Percentiles rank a stretch among this genome's conserved stretches.
Evolutionary conservation across 2,113 vertebrate species (phyloP).

Genomic region (Antechinus flavipes): DNA sequence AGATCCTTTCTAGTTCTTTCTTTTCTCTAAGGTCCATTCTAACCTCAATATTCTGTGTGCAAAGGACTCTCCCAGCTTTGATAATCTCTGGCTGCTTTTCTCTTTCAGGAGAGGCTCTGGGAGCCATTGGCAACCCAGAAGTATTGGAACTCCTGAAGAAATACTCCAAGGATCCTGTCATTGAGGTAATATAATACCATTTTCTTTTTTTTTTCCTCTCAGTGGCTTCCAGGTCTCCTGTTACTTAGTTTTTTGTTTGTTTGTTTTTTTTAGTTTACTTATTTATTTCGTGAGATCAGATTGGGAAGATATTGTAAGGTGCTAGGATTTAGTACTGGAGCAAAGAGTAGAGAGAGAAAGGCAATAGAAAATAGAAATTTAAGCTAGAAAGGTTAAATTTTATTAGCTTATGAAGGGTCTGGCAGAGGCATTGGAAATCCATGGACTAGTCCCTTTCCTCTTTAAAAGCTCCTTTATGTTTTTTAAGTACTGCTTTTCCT

Average conservation of each 20-base stretch:
- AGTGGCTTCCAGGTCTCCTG: fast-evolving
- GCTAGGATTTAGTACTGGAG: neutral
- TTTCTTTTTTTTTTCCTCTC: too few relatives aligned
- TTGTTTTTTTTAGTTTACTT: too few relatives aligned
- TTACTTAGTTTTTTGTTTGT: neutral
- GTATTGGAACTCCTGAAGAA: conserved; percentile 91
- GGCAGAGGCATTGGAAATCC: neutral
- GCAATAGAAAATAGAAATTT: neutral
- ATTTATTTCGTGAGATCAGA: neutral
- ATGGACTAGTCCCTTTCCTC: neutral
- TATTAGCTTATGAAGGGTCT: neutral
- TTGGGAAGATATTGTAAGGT: neutral
- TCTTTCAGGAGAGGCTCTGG: conserved; percentile 94
- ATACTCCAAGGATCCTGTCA: conserved; percentile 90
- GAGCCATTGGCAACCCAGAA: conserved; percentile 91
- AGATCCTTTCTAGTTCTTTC: neutral
- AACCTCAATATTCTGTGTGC: neutral
- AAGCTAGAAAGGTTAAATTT: neutral
- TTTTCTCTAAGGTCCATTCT: neutral
- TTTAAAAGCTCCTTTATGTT: neutral
- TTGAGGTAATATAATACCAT: conserved; percentile 83
- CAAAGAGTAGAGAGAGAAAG: neutral
- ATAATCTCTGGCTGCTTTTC: neutral
- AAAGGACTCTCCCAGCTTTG: neutral
- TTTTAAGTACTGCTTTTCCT: neutral